Conservation (phyloP, 2,888 invertebrate species). For the Loripinus fragilis region DNA sequence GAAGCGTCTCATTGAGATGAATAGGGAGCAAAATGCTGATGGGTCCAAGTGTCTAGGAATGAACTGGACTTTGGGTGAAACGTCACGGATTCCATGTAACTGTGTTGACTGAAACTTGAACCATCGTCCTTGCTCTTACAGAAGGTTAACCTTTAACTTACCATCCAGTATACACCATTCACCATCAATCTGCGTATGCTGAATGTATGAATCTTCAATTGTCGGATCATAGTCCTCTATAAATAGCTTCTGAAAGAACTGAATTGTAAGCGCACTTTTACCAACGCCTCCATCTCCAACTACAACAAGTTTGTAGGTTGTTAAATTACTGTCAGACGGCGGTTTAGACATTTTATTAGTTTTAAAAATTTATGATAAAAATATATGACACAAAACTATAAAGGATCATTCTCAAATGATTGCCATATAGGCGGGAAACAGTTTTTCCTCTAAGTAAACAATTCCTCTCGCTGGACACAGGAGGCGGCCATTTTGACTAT, state of each 20-base stretch:
- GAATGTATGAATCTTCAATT: conserved; percentile 97
- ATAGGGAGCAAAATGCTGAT: no score
- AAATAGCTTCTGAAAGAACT: conserved; percentile 97
- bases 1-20: no score
- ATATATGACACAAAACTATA: background rate
- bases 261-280: conserved; percentile 96
- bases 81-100: no score
- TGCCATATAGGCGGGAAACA: background rate
- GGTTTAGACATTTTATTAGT: conserved; percentile 80
- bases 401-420: background rate
- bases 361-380: background rate
- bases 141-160: no score
- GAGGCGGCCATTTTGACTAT: conserved; percentile 14
- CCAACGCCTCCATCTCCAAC: conserved; percentile 98
- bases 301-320: conserved; percentile 93
- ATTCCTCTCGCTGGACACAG: background rate
- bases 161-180: conserved; percentile 96
- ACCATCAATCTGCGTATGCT: conserved; percentile 96
- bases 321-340: conserved; percentile 83
- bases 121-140: no score
- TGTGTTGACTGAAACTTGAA: no score
- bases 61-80: no score
- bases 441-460: conserved; percentile 1
- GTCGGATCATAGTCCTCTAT: conserved; percentile 98
- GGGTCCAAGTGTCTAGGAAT: no score